A percentile compares a stretch with the other conserved stretches of the same genome.
Evolutionary conservation across 2,797 vertebrate genomes (phyloP).

Genomic region (Calcarius lapponicus): DNA sequence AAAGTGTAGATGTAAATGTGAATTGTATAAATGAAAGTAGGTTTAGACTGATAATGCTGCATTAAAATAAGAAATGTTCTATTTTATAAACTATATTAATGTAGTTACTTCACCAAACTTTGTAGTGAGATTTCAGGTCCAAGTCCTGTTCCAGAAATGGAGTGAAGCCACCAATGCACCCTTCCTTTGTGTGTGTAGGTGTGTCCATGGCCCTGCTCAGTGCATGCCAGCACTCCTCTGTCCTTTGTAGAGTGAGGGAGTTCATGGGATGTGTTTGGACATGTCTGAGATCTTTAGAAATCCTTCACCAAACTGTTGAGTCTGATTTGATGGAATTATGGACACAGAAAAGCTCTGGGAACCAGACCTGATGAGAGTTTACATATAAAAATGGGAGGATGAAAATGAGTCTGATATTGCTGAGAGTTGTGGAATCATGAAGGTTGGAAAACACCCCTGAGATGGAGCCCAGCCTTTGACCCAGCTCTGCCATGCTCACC

Average conservation of each 20-base stretch:
- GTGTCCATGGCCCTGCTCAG: not conserved
- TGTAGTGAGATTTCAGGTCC: not conserved
- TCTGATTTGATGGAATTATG: not conserved
- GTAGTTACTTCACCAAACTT: not conserved
- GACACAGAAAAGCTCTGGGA: not conserved
- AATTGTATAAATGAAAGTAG: not conserved
- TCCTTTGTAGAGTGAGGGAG: not conserved
- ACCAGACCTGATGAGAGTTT: not conserved
- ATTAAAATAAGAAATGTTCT: not conserved
- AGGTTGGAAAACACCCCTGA: not conserved
- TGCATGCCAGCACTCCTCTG: not conserved
- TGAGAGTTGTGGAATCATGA: not conserved
- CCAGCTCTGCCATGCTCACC: not conserved
- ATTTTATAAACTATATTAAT: not conserved
- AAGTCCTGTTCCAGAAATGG: not conserved
- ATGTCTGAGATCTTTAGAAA: not conserved
- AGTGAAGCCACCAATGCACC: not conserved
- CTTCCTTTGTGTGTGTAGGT: not conserved
- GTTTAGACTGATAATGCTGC: not conserved
- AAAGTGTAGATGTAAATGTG: not conserved
- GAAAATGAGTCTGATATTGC: not conserved
- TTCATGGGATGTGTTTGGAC: not conserved
- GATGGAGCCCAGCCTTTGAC: not conserved
- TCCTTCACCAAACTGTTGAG: not conserved
- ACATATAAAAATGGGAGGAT: not conserved